A percentile compares a stretch with the other conserved stretches of the same genome.
phyloP scores from a whole-genome alignment of 92 coral and sea anemone species.

The Epizoanthus fatuus region DNA sequence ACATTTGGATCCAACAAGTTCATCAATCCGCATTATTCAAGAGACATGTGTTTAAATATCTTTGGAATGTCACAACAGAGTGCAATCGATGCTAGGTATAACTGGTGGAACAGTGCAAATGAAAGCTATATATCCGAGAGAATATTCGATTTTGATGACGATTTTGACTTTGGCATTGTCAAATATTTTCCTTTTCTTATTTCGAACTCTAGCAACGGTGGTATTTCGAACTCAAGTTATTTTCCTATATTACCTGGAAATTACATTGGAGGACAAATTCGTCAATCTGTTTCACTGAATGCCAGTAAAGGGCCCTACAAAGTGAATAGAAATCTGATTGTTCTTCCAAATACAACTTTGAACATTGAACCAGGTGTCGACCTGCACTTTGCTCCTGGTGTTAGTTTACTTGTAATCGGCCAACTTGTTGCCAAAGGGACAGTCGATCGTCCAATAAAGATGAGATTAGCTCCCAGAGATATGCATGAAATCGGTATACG shows the following conservation, averaged over 20 bases:
- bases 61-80: background rate
- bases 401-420: conserved; percentile 45
- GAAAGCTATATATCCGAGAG: background rate
- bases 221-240: too few relatives aligned
- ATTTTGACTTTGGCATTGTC: conserved; percentile 15
- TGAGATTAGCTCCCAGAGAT: too few relatives aligned
- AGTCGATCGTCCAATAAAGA: too few relatives aligned
- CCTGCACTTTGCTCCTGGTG: conserved; percentile 25
- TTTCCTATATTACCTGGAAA: too few relatives aligned
- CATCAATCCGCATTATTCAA: too few relatives aligned
- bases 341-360: conserved; percentile 21
- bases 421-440: conserved; percentile 26
- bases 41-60: background rate
- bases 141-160: conserved; percentile 3
- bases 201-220: background rate
- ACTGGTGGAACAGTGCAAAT: background rate
- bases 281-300: conserved; percentile 9
- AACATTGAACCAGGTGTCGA: conserved; percentile 42
- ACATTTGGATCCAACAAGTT: too few relatives aligned
- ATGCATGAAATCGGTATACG: too few relatives aligned
- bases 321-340: background rate
- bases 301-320: conserved; percentile 4
- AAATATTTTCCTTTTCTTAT: background rate
- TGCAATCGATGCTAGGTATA: background rate
- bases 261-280: conserved; percentile 24